A percentile compares a stretch with the other conserved stretches of the same genome.
Conservation (phyloP, 2,797 vertebrate species). For the Silurus aristotelis region DNA sequence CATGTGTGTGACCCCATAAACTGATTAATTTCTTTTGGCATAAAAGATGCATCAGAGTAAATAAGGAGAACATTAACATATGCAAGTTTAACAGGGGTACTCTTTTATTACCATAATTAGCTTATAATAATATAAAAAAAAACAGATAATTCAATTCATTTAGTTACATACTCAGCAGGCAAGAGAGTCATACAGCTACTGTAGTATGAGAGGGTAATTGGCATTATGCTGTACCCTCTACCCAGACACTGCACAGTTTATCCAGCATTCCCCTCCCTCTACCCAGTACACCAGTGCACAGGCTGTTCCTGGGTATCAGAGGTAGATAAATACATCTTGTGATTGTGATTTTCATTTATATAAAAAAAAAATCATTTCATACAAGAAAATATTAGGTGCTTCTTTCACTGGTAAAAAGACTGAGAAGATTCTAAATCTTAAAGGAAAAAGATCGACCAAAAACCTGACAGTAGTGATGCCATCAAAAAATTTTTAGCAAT, state of each 20-base stretch:
- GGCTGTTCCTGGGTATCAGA: slow-evolving; percentile 59
- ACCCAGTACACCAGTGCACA: not conserved
- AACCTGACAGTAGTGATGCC: not conserved
- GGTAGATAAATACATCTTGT: slow-evolving; percentile 76
- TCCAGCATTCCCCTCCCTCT: not conserved
- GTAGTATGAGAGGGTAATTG: slow-evolving; percentile 50
- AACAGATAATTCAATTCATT: slow-evolving; percentile 59
- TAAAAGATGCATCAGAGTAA: slow-evolving; percentile 6
- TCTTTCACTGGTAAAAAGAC: slow-evolving; percentile 55
- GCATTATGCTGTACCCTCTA: slow-evolving; percentile 45
- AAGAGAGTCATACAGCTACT: slow-evolving; percentile 55
- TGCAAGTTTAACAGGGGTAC: slow-evolving; percentile 66
- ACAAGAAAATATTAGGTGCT: slow-evolving; percentile 66
- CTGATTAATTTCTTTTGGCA: not conserved
- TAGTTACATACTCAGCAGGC: slow-evolving; percentile 68
- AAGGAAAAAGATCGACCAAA: not conserved
- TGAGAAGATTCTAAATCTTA: slow-evolving; percentile 25
- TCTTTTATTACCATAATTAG: slow-evolving; percentile 77
- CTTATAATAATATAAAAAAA: slow-evolving; percentile 73
- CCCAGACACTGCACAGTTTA: slow-evolving; percentile 7
- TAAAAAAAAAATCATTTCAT: slow-evolving; percentile 61
- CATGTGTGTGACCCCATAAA: not conserved
- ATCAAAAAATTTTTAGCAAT: slow-evolving; percentile 5
- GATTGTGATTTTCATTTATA: slow-evolving; percentile 78
- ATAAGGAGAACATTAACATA: slow-evolving; percentile 33